Conservation (phyloP, 2,888 invertebrate genomes). For the Cerastis rubricosa region DNA sequence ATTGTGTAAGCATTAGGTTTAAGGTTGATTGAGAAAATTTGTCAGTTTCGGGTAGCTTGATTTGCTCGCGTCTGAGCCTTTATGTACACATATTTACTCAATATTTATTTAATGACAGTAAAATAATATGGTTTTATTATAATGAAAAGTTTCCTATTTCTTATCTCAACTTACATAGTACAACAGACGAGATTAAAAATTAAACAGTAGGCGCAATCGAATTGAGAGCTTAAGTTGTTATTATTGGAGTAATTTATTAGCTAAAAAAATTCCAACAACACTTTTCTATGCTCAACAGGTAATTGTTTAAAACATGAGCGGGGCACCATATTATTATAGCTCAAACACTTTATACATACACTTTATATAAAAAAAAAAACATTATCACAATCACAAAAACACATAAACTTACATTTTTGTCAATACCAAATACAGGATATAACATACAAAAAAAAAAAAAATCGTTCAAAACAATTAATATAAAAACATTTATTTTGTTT, state of each 20-base stretch:
- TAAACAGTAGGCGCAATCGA: neutral
- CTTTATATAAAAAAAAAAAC: neutral
- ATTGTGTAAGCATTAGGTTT: no score
- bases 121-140: neutral
- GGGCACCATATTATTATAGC: neutral
- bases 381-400: neutral
- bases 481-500: slow-evolving; percentile 34
- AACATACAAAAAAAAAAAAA: neutral
- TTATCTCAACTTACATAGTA: neutral
- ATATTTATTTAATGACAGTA: neutral
- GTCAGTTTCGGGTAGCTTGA: no score
- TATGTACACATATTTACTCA: no score
- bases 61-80: no score
- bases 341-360: no score
- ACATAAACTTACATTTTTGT: neutral
- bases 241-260: neutral
- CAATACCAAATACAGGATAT: neutral
- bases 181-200: neutral
- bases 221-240: neutral
- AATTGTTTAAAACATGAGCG: neutral
- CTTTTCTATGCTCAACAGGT: neutral
- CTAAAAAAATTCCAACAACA: neutral
- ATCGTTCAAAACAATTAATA: neutral
- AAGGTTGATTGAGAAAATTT: no score
- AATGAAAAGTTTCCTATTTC: neutral